Base-by-base conservation (phyloP, 2,888 invertebrate genomes). In the Standfussiana lucernea region DNA sequence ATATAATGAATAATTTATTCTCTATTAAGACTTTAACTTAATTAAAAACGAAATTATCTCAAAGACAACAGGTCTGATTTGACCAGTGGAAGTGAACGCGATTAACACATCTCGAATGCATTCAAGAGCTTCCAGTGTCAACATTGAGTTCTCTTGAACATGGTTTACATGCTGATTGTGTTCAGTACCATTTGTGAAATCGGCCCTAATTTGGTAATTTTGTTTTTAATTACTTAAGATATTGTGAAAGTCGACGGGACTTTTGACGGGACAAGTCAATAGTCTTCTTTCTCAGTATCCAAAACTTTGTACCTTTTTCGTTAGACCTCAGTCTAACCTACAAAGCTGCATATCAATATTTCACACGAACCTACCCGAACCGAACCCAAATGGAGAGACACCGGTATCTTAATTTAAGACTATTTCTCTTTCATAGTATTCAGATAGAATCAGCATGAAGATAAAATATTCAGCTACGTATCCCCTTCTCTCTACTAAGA, bases 401-500 rank as follows among this genome's bases (percentile, higher is more conserved):
- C 35, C 32, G 42, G 56, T 50, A 50, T 32, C 37, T 61, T 73
- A 73, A 66, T 72, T 45, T 61, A 61, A 62, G 42, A 71, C 72
- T 40, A 80, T 79, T 79, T 64, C 80, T 81, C 74, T 42, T 50
- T 74, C 40, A 70, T 37, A 80, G 81, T 61, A 47, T 84, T 74
- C 84, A 47, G 81, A 84, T 82, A 67, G 75, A 70, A 82, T 84
- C 75, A 82, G 61, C 81, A 74, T 84, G 61, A 61, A 70, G 21
- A 82, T 82, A 74, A 84, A 82, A 80, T 84, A 82, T 82, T 82
- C 82, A 82, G 80, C 18, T 3, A 2, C 32, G 28, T 56, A 80
- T 84, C 73, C 73, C 73, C 69, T 62, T 66, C 40, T 66, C 61
- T 56, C 24, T 15, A 42, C 74, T 84, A 42, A 84, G 84, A 80